These are phyloP conservation scores for Fissipunctia ypsillon DNA, from an alignment of 2,888 invertebrate genomes.

Conservation along the genomic window DNA sequence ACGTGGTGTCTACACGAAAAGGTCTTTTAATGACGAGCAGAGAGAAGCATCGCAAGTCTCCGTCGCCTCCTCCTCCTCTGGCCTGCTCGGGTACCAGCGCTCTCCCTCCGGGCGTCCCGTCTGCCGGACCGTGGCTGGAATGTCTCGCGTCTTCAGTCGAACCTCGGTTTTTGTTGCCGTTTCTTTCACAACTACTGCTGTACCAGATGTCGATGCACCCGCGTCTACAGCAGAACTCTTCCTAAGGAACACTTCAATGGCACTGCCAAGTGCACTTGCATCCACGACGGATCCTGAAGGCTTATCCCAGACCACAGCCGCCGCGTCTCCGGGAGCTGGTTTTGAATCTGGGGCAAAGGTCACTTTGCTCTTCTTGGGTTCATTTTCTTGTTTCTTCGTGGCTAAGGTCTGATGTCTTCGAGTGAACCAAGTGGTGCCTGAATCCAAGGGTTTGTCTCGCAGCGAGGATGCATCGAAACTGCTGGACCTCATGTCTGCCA, in stretches of 20 bases:
- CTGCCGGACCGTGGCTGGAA: conserved; percentile 78
- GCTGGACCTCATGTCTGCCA: conserved; percentile 94
- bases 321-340: conserved; percentile 89
- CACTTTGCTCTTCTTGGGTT: conserved; percentile 88
- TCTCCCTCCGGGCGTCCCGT: conserved; percentile 76
- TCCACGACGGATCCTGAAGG: conserved; percentile 95
- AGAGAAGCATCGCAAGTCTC: conserved; percentile 95
- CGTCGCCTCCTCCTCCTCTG: conserved; percentile 93
- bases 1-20: conserved; percentile 93
- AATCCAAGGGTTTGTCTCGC: conserved; percentile 84
- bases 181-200: conserved; percentile 74
- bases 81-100: conserved; percentile 92
- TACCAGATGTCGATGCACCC: conserved; percentile 77
- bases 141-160: conserved; percentile 81
- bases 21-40: conserved; percentile 95
- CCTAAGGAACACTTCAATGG: conserved; percentile 95
- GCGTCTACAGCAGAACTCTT: conserved; percentile 90
- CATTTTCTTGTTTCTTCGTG: conserved; percentile 90
- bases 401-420: conserved; percentile 94
- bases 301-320: conserved; percentile 94
- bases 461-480: conserved; percentile 96
- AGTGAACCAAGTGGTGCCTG: conserved; percentile 94
- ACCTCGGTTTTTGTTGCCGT: conserved; percentile 78
- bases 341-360: conserved; percentile 92
- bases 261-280: conserved; percentile 95